Evolutionary conservation across 2,797 vertebrate genomes (phyloP).

Genomic region (Megaceryle alcyon): DNA sequence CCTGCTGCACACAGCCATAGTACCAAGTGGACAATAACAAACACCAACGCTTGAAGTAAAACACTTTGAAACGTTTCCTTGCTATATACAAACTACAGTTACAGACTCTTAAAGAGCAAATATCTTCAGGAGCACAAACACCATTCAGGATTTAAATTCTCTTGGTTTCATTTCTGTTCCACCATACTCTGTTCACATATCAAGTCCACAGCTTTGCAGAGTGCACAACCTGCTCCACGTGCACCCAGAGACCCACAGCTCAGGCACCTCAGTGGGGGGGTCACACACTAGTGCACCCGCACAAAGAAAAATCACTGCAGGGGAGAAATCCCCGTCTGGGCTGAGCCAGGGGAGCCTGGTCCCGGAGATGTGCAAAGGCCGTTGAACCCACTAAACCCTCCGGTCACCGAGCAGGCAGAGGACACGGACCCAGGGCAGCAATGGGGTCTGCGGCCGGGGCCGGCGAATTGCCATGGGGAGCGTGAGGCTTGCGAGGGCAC

Average conservation of each 20-base stretch:
- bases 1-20: background rate
- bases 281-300: background rate
- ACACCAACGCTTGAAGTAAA: background rate
- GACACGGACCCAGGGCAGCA: too few relatives aligned
- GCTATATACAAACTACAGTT: too few relatives aligned
- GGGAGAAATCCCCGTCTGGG: background rate
- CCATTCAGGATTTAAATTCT: background rate
- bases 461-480: rapidly evolving
- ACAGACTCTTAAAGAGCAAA: background rate
- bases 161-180: background rate
- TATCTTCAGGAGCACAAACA: background rate
- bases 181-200: rapidly evolving
- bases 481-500: rapidly evolving
- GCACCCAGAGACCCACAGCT: rapidly evolving
- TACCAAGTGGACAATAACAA: background rate
- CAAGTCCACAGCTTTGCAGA: background rate
- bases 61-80: background rate
- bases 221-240: rapidly evolving
- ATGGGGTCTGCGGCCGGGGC: too few relatives aligned
- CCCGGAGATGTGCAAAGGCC: rapidly evolving
- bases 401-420: too few relatives aligned
- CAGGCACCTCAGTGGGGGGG: rapidly evolving
- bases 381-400: background rate
- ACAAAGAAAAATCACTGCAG: rapidly evolving
- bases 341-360: background rate